These are phyloP conservation scores for Lepidostoma basale DNA, from an alignment of 1,140 invertebrate genomes.

Conservation along the genomic window DNA sequence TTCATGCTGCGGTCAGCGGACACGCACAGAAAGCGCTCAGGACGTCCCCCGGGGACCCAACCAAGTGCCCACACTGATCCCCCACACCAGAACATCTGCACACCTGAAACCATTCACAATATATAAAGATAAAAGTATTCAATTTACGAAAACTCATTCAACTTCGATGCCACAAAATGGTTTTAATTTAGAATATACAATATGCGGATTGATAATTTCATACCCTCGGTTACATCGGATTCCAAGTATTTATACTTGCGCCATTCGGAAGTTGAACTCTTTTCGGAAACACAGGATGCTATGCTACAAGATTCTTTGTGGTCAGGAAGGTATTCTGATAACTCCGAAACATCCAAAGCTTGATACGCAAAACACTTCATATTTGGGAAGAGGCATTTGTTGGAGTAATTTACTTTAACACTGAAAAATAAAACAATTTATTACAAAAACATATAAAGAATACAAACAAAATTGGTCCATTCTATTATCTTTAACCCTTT, in stretches of 20 bases:
- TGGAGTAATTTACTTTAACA: background rate
- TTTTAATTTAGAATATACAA: slow-evolving; percentile 27
- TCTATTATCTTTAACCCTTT: too few relatives aligned
- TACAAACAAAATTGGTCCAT: too few relatives aligned
- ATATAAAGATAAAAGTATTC: background rate
- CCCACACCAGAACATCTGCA: slow-evolving; percentile 64
- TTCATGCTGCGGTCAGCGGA: slow-evolving; percentile 59
- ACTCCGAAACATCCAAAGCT: background rate
- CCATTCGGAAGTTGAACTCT: slow-evolving; percentile 47
- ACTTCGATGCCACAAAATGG: background rate
- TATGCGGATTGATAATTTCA: too few relatives aligned
- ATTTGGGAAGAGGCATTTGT: slow-evolving; percentile 8
- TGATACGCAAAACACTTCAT: slow-evolving; percentile 20
- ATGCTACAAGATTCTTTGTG: slow-evolving; percentile 33
- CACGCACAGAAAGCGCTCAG: slow-evolving; percentile 63
- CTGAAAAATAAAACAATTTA: background rate
- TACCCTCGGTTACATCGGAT: slow-evolving; percentile 49
- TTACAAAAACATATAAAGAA: too few relatives aligned
- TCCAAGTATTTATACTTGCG: slow-evolving; percentile 58
- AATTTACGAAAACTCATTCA: background rate
- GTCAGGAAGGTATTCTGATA: slow-evolving; percentile 22
- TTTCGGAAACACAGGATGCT: too few relatives aligned
- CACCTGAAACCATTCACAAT: background rate
- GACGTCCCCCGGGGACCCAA: slow-evolving; percentile 61
- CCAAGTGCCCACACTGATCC: slow-evolving; percentile 65